Base-by-base conservation (phyloP, 2,888 invertebrate species). In the Fissipunctia ypsillon region DNA sequence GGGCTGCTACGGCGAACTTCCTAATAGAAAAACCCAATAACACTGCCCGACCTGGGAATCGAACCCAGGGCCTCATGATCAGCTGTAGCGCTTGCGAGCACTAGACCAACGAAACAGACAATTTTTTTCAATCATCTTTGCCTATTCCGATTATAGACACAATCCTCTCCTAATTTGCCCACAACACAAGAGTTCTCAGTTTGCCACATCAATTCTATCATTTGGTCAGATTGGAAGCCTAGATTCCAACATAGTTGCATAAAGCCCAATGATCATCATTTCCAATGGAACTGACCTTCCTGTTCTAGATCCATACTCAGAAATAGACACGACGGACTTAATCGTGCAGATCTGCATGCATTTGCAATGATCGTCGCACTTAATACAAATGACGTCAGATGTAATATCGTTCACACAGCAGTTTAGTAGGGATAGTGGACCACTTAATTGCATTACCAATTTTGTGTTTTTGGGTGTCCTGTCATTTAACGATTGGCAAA, bases 291-390 rank as follows among this genome's bases (percentile, higher is more conserved):
- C 14, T 31, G 56, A 25, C n/a, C 3, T n/a, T n/a, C n/a, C 9
- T 35, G 35, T 35, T 35, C 35, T 6, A 35, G 5, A 0, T 35
- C 35, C 35, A 35, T 35, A 38, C n/a, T 10, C 45, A 54, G 77
- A 61, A 48, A 69, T 52, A 38, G 25, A 50, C 19, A 9, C 14
- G 43, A 25, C 16, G 59, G 52, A 31, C 59, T 22, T 3, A 76
- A 76, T 76, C 14, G 60, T 14, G 3, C 48, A 61, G 25, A 76
- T 76, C 76, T 77, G 77, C 75, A 77, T 76, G 60, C 45, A 77
- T 70, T 70, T 70, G 77, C 77, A 76, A 76, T 76, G 45, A 77
- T 54, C 22, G 41, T 48, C 35, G 14, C 41, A 77, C 41, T 76
- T 77, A 75, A 82, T 70, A 66, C 69, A 48, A 61, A 76, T 77